These are phyloP conservation scores for Heterochromis multidens DNA, from an alignment of 2,113 vertebrate species.

Conservation along the genomic window DNA sequence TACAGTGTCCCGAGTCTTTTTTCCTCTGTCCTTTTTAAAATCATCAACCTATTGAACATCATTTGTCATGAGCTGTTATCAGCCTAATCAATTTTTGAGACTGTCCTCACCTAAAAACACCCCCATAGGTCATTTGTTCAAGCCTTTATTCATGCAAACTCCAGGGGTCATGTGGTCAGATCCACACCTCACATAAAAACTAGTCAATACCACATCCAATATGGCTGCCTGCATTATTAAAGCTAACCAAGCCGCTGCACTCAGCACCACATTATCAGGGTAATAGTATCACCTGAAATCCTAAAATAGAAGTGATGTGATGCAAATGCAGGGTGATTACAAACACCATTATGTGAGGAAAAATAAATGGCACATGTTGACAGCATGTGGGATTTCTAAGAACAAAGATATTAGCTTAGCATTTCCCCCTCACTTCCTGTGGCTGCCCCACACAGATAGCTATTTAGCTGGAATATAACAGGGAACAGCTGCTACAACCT, in stretches of 20 bases:
- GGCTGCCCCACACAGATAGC: too few relatives aligned
- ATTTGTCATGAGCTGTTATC: not conserved
- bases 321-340: not conserved
- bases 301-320: not conserved
- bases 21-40: not conserved
- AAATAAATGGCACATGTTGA: not conserved
- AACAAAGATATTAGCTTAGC: not conserved
- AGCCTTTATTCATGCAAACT: not conserved
- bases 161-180: not conserved
- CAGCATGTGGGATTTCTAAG: not conserved
- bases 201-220: not conserved
- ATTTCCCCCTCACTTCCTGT: too few relatives aligned
- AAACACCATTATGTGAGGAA: not conserved
- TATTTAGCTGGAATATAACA: too few relatives aligned
- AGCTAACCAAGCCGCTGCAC: not conserved
- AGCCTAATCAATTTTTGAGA: not conserved
- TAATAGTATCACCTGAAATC: not conserved
- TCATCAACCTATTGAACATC: not conserved
- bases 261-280: not conserved
- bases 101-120: not conserved
- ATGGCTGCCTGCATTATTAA: not conserved
- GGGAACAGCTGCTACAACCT: too few relatives aligned
- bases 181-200: not conserved
- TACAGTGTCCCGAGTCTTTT: not conserved
- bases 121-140: not conserved